Evolutionary conservation across 30 jellyfish, hydroid and myxozoan genomes (phyloP).

Genomic region (Aurelia aurita): DNA sequence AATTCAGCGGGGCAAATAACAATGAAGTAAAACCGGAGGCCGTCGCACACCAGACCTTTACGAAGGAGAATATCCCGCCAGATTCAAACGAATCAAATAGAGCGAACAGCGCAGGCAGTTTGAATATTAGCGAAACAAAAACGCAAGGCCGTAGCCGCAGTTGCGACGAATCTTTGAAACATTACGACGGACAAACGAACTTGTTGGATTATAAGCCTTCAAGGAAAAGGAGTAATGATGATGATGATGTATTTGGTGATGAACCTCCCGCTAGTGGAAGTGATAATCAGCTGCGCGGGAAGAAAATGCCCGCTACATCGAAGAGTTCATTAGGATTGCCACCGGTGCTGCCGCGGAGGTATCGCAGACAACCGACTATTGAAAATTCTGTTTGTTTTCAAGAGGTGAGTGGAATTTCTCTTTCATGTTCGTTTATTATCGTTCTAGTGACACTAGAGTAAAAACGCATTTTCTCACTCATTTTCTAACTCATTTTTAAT

Average conservation of each 20-base stretch:
- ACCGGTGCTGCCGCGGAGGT: constrained; percentile 57
- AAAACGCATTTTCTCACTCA: too few relatives aligned
- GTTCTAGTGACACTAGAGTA: too few relatives aligned
- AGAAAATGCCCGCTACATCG: not conserved
- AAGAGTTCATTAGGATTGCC: not conserved
- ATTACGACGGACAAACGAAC: constrained; percentile 57
- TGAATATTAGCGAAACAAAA: not conserved
- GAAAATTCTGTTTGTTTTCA: constrained; percentile 82
- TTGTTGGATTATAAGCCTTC: constrained; percentile 28
- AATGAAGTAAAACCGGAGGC: not conserved
- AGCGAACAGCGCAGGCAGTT: not conserved
- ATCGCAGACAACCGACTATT: constrained; percentile 74
- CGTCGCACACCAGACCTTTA: not conserved
- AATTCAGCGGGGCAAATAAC: not conserved
- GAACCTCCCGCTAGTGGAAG: not conserved
- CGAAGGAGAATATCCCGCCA: not conserved
- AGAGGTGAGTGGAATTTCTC: constrained; percentile 66
- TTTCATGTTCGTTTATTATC: too few relatives aligned
- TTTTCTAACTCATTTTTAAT: too few relatives aligned
- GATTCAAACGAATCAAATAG: not conserved
- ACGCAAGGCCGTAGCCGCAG: constrained; percentile 5
- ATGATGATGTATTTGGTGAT: constrained; percentile 25
- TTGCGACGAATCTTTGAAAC: constrained; percentile 38
- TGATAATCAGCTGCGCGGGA: not conserved
- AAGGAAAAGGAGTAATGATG: not conserved